phyloP scores from a whole-genome alignment of 2,797 vertebrate genomes.

The Carcharodon carcharias region DNA sequence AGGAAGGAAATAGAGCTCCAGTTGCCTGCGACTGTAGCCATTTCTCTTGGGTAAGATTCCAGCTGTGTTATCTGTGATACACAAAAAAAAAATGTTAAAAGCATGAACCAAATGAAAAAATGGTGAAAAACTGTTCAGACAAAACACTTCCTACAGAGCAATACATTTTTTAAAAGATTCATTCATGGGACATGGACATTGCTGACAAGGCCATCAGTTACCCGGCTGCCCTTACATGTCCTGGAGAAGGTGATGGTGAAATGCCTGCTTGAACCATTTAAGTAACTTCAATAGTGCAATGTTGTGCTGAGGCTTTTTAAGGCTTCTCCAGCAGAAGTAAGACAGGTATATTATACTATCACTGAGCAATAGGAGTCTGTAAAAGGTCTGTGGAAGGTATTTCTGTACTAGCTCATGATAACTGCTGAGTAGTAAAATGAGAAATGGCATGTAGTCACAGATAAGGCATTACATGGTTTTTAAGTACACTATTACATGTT shows the following conservation, averaged over 20 bases:
- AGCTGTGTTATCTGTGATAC: slow-evolving; percentile 84
- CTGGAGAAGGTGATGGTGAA: not conserved
- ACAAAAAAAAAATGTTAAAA: not conserved
- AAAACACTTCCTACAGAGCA: not conserved
- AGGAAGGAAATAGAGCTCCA: slow-evolving; percentile 81
- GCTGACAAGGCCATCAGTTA: not conserved
- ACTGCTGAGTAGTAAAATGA: not conserved
- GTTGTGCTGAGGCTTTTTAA: not conserved
- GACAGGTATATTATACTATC: not conserved
- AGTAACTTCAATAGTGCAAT: not conserved
- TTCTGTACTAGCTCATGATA: not conserved
- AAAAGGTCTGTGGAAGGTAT: not conserved
- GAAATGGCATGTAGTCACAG: not conserved
- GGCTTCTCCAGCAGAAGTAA: not conserved
- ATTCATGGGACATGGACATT: not conserved
- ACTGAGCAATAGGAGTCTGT: not conserved
- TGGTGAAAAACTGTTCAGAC: not conserved
- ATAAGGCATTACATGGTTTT: not conserved
- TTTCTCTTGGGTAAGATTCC: slow-evolving; percentile 78
- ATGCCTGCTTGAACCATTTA: not conserved
- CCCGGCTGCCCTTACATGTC: not conserved
- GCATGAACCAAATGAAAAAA: not conserved
- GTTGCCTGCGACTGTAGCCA: slow-evolving; percentile 77
- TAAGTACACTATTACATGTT: not conserved
- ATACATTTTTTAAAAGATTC: not conserved